Evolutionary conservation across 2,888 invertebrate species (phyloP).

Genomic region (Synanthedon andrenaeformis): DNA sequence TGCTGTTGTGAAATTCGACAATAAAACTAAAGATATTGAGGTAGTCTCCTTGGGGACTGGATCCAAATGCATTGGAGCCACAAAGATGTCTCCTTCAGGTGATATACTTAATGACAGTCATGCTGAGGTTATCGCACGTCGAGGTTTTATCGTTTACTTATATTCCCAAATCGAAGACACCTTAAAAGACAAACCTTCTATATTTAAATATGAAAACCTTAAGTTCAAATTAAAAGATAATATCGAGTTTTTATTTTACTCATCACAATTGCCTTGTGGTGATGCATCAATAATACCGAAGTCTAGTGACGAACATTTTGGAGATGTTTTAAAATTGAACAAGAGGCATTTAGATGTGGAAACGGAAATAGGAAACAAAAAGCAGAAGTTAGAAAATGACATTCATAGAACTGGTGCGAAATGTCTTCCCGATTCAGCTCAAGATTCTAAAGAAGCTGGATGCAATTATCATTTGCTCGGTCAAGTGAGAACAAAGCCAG

Average conservation of each 20-base stretch:
- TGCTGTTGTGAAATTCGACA: constrained; percentile 73
- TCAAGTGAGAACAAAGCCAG: constrained; percentile 87
- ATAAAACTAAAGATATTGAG: constrained; percentile 32
- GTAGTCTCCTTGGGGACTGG: constrained; percentile 91
- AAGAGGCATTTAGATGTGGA: constrained; percentile 24
- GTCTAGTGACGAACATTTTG: constrained; percentile 28
- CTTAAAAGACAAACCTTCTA: constrained; percentile 30
- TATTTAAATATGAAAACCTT: constrained; percentile 29
- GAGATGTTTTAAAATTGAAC: constrained; percentile 25
- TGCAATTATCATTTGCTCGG: constrained; percentile 76
- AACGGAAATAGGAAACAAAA: constrained; percentile 15
- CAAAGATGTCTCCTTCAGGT: constrained; percentile 74
- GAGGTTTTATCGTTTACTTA: constrained; percentile 84
- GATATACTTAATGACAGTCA: constrained; percentile 89
- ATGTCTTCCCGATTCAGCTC: constrained; percentile 66
- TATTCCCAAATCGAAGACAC: constrained; percentile 71
- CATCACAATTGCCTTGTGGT: constrained; percentile 92
- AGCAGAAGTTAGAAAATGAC: constrained; percentile 20
- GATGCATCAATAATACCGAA: constrained; percentile 90
- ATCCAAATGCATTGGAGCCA: constrained; percentile 88
- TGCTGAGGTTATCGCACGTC: constrained; percentile 88
- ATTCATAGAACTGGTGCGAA: constrained; percentile 92
- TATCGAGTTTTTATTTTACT: constrained; percentile 84
- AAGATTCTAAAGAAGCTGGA: constrained; percentile 73
- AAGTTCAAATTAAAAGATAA: constrained; percentile 64